phyloP scores from a whole-genome alignment of 2,797 vertebrate species.

The Sphenopsis melanotis region DNA sequence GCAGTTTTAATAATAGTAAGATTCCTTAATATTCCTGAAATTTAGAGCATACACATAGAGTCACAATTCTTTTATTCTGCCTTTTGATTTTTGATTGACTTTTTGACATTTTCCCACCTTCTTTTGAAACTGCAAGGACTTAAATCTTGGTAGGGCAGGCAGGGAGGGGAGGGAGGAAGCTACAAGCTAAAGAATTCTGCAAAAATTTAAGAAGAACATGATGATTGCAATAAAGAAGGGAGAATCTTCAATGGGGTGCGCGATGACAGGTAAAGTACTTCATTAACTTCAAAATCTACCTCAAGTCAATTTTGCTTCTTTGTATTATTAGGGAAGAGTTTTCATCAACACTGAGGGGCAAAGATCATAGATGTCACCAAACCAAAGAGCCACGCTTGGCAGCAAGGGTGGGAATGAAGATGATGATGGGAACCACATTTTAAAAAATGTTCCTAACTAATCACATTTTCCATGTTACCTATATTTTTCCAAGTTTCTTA shows the following conservation, averaged over 20 bases:
- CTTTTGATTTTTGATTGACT: background rate
- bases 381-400: background rate
- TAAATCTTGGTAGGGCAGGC: background rate
- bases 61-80: background rate
- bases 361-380: background rate
- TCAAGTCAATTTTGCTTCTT: background rate
- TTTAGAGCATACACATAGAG: background rate
- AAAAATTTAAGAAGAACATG: background rate
- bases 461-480: background rate
- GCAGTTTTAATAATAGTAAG: background rate
- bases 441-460: background rate
- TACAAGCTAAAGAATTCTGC: background rate
- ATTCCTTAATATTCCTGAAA: background rate
- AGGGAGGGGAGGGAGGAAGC: background rate
- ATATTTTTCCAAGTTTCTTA: background rate
- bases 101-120: background rate
- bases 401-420: background rate
- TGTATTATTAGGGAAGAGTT: background rate
- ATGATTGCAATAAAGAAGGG: background rate
- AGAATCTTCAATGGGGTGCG: background rate
- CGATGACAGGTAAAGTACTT: background rate
- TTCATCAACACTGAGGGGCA: background rate
- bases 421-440: background rate
- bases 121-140: background rate
- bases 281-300: background rate